Percentiles rank a stretch among this genome's conserved stretches.
Evolutionary conservation across 1,140 invertebrate genomes (phyloP).

Genomic region (Brachystomella parvula): DNA sequence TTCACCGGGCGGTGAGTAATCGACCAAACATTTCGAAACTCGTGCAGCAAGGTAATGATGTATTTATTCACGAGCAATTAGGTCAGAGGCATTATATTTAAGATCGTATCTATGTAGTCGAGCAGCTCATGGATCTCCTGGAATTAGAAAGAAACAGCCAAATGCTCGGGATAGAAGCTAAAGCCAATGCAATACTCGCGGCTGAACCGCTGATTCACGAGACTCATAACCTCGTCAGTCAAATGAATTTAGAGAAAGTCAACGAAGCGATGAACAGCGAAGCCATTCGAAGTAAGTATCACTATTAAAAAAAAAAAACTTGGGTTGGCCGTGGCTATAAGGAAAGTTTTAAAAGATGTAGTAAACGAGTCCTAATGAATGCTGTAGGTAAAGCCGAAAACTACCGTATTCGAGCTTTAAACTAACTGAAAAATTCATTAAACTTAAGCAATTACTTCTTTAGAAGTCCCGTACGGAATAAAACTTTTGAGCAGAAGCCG

Average conservation of each 20-base stretch:
- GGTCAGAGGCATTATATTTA: not conserved
- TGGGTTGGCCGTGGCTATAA: no score
- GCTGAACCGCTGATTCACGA: constrained; percentile 33
- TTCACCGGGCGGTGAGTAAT: constrained; percentile 26
- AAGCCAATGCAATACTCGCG: constrained; percentile 35
- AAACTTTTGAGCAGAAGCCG: no score
- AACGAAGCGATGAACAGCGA: constrained; percentile 34
- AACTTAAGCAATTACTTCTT: no score
- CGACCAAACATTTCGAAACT: constrained; percentile 27
- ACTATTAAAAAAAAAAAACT: no score
- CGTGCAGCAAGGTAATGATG: constrained; percentile 28
- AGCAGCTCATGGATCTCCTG: constrained; percentile 34
- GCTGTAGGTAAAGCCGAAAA: no score
- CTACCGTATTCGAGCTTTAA: no score
- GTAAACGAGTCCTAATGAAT: no score
- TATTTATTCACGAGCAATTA: not conserved
- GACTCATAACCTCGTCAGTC: constrained; percentile 31
- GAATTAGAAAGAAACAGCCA: constrained; percentile 34
- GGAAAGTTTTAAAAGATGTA: no score
- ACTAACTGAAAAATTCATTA: no score
- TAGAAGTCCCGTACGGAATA: no score
- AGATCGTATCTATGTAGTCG: constrained; percentile 23
- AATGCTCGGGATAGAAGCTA: constrained; percentile 34
- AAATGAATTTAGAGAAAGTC: constrained; percentile 29
- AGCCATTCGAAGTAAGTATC: constrained; percentile 34